Evolutionary conservation across 37 sponge, comb jelly and placozoan genomes (phyloP).

Genomic region (Haliclona indistincta): DNA sequence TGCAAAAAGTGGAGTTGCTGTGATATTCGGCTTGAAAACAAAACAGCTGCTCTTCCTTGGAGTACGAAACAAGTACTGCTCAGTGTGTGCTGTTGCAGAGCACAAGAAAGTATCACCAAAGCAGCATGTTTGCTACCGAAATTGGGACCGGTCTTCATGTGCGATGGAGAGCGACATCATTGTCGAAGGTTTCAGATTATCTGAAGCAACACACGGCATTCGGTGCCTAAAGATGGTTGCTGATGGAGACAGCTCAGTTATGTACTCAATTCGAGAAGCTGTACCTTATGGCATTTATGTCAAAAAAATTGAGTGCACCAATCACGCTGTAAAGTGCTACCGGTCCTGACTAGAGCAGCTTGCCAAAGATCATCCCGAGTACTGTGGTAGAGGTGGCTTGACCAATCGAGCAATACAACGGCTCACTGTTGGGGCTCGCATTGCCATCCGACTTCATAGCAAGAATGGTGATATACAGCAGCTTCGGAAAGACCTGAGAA

Average conservation of each 20-base stretch:
- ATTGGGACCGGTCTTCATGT: slow-evolving; percentile 32
- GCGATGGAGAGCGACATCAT: slow-evolving; percentile 60
- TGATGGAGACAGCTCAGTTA: slow-evolving; percentile 47
- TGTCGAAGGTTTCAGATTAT: slow-evolving; percentile 41
- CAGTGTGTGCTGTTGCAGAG: slow-evolving; percentile 31
- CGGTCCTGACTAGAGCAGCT: neutral
- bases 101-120: neutral
- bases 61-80: slow-evolving; percentile 45
- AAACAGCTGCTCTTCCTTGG: slow-evolving; percentile 42
- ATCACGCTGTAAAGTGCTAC: slow-evolving; percentile 8
- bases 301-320: slow-evolving; percentile 10
- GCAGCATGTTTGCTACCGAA: slow-evolving; percentile 11
- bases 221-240: slow-evolving; percentile 22
- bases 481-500: slow-evolving; percentile 27
- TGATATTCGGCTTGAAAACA: slow-evolving; percentile 43
- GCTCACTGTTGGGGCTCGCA: slow-evolving; percentile 14
- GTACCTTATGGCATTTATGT: slow-evolving; percentile 5
- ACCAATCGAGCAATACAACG: slow-evolving; percentile 9
- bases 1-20: slow-evolving; percentile 47
- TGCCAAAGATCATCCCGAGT: slow-evolving; percentile 22
- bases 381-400: slow-evolving; percentile 5
- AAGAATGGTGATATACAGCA: neutral
- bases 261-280: too few species aligned
- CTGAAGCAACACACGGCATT: slow-evolving; percentile 41
- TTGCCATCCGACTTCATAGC: slow-evolving; percentile 17